Conservation (phyloP, 2,888 invertebrate genomes). For the Andrena trimmerana region DNA sequence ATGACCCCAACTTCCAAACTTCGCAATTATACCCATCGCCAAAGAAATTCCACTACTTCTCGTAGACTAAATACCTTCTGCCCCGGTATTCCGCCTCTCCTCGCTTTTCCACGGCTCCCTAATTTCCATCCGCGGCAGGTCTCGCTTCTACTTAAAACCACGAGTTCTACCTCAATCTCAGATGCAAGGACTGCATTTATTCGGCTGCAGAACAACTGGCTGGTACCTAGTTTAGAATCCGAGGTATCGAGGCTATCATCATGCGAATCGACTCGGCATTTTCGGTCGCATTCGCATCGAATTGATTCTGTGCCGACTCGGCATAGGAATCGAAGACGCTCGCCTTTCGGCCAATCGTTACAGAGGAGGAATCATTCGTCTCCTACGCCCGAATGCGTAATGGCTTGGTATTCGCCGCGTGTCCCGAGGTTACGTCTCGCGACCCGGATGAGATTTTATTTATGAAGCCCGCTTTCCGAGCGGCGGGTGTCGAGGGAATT, state of each 20-base stretch:
- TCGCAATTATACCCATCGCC: not conserved
- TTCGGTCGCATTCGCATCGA: not conserved
- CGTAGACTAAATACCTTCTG: not conserved
- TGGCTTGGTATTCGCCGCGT: conserved; percentile 51
- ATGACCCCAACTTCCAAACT: not conserved
- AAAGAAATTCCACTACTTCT: not conserved
- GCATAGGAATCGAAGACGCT: conserved; percentile 1
- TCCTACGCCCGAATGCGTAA: conserved; percentile 6
- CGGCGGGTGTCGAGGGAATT: conserved; percentile 33
- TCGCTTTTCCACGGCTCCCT: not conserved
- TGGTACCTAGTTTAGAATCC: not conserved
- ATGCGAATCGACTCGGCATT: not conserved
- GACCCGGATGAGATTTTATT: conserved; percentile 66
- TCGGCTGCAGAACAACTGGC: not conserved
- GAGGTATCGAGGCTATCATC: not conserved
- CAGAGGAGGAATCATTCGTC: conserved; percentile 7
- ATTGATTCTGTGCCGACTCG: not conserved
- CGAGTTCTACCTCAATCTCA: not conserved
- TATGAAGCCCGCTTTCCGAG: conserved; percentile 56
- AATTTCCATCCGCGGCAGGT: not conserved
- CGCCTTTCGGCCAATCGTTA: not conserved
- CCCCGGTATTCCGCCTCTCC: not conserved
- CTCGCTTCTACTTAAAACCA: not conserved
- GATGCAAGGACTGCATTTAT: not conserved
- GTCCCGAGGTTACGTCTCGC: conserved; percentile 55